Evolutionary conservation across 2,888 invertebrate genomes (phyloP), one percentile per base, ranked within the genome.

Genomic region (Leptinotarsa haldemani): DNA sequence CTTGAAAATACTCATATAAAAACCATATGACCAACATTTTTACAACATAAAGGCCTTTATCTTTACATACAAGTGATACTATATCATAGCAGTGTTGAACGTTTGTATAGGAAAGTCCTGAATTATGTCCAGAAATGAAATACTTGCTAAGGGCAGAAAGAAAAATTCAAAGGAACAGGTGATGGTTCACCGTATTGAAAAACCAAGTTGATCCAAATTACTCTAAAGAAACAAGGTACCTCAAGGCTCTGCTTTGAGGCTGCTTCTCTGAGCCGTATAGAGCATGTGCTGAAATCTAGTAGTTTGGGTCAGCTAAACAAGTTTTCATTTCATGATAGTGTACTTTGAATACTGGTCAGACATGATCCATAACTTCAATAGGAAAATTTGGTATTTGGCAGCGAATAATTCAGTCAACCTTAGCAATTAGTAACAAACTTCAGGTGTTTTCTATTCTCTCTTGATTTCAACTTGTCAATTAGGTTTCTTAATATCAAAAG

Each of bases 1-100:
- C 69, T 71, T 25, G 63, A 56, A 72, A 74, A 75, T 72, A 75
- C 56, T 75, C 72, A 53, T 75, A 72, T 75, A 75, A 75, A 75
- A 75, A 69, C 71, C 69, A 75, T 68, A 72, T 75, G 71, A 69
- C 65, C 69, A 74, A 71, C 71, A 66, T 74, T 52, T 74, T 69
- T 58, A 72, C 66, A 75, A 75, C 66, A 76, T 70, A 76, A 76
- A 74, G 76, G 74, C 76, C 74, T 71, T 69, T 74, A 74, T 74
- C 50, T 71, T 75, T 75, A 75, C 75, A 63, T 66, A 73, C 65
- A 75, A 25, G 73, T 75, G 75, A 70, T 75, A 72, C 72, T 75
- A 71, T 52, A 74, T 71, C 61, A 66, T 71, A 71, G 40, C 46
- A 30, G 56, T 40, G 47, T 40, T 52, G 40, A 64, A 70, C 66